Base-by-base conservation (phyloP, 2,113 vertebrate species). In the Cottus gobio region DNA sequence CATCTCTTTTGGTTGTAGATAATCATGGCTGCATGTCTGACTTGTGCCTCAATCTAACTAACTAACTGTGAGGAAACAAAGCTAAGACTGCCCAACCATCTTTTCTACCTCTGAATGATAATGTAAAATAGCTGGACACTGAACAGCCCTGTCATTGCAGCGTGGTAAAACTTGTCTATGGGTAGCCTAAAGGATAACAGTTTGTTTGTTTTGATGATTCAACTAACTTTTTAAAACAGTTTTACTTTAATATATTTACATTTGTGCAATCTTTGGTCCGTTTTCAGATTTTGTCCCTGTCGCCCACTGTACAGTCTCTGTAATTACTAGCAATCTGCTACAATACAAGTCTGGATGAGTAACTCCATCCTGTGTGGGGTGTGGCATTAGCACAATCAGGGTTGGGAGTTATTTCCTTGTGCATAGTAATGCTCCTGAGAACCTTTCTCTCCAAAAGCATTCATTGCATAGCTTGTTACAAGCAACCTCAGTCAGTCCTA, bases 81-180 rank as follows among this genome's bases (percentile, higher is more conserved):
- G 5, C 46, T 26, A 26, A 6, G 39, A 34, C 46, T 62, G 36
- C 8, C 37, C 46, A 63, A 39, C 20, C 48, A 69, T 13, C 26
- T 39, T 48, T 65, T 18, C 57, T 48, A 44, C 4, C 5, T 56
- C n/a, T 18, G 13, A 61, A 28, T 30, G 39, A 70, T 42, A 48
- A 60, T 11, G 8, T 0, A 6, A 15, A 31, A 66, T 2, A 58
- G 10, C 34, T 31, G 12, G n/a, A 22, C 0, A 70, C 10, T 62
- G n/a, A 65, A 54, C 58, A 57, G n/a, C 76, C 36, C 58, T 42
- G 60, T 66, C 34, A 60, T 1, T 30, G 48, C 15, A 1, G 5
- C 44, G 62, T 30, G 61, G 20, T 10, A 82, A 74, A 85, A 73
- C 70, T 60, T 54, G 72, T 80, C 8, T 80, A 30, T 61, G 3